Evolutionary conservation across 1,140 invertebrate genomes (phyloP).

Genomic region (Dreissena polymorpha): DNA sequence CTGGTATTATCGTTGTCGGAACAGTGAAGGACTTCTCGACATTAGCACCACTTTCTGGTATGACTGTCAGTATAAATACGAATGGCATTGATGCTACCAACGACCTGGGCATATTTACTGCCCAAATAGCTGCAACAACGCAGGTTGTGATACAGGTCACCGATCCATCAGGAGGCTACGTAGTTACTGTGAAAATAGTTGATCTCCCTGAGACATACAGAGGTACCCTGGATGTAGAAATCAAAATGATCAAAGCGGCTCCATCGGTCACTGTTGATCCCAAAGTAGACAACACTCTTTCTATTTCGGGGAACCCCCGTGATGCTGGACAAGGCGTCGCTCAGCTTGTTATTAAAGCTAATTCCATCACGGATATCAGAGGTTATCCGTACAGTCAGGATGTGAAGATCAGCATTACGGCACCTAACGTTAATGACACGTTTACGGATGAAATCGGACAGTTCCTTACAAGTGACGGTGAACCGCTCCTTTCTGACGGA

Average conservation of each 20-base stretch:
- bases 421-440: slow-evolving; percentile 1
- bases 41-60: background rate
- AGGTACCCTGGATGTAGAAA: slow-evolving; percentile 7
- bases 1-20: slow-evolving; percentile 1
- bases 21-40: slow-evolving; percentile 8
- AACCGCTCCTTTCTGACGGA: slow-evolving; percentile 11
- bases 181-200: slow-evolving; percentile 25
- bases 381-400: background rate
- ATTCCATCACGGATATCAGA: background rate
- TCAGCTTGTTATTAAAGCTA: slow-evolving; percentile 9
- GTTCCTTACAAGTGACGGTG: slow-evolving; percentile 12
- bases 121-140: background rate
- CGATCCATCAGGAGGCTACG: background rate
- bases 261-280: slow-evolving; percentile 1
- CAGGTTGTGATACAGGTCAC: background rate
- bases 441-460: background rate
- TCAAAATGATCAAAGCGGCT: slow-evolving; percentile 15
- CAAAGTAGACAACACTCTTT: background rate
- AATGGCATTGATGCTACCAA: background rate
- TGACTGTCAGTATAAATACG: background rate
- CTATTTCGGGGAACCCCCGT: background rate
- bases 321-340: background rate
- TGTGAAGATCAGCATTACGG: background rate
- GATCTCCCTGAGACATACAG: slow-evolving; percentile 23
- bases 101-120: background rate